Evolutionary conservation across 2,797 vertebrate species (phyloP).

Genomic region (Lophura swinhoii): DNA sequence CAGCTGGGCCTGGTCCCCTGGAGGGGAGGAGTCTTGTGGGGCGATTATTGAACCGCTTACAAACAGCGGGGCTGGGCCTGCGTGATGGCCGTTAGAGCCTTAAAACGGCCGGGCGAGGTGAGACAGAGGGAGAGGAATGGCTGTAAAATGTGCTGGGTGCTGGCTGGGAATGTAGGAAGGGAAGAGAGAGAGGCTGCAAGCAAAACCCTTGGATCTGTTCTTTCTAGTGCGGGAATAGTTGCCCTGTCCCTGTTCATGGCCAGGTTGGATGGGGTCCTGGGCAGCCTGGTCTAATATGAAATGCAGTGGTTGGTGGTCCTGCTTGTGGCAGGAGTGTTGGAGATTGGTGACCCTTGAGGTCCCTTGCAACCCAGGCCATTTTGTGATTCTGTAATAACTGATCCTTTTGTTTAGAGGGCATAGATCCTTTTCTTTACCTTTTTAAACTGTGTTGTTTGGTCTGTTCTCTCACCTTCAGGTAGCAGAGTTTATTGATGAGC

Average conservation of each 20-base stretch:
- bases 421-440: fast-evolving
- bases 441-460: fast-evolving
- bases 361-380: too few species aligned
- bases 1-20: fast-evolving
- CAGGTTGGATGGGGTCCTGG: too few species aligned
- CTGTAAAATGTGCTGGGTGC: neutral
- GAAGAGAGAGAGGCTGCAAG: fast-evolving
- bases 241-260: too few species aligned
- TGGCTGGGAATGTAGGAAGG: fast-evolving
- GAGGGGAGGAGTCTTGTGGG: fast-evolving
- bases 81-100: fast-evolving
- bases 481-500: constrained; percentile 93
- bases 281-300: too few species aligned
- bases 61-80: fast-evolving
- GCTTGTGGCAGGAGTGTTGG: too few species aligned
- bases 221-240: fast-evolving
- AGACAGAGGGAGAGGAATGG: neutral
- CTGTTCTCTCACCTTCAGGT: constrained; percentile 76
- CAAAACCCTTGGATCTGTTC: fast-evolving
- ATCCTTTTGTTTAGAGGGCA: fast-evolving
- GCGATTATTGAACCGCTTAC: fast-evolving
- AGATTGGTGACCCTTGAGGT: too few species aligned
- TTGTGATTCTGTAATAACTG: too few species aligned
- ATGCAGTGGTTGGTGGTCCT: too few species aligned
- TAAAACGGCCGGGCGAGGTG: fast-evolving